Conservation (phyloP, 1,140 invertebrate species). For the Drosophila serrata region DNA sequence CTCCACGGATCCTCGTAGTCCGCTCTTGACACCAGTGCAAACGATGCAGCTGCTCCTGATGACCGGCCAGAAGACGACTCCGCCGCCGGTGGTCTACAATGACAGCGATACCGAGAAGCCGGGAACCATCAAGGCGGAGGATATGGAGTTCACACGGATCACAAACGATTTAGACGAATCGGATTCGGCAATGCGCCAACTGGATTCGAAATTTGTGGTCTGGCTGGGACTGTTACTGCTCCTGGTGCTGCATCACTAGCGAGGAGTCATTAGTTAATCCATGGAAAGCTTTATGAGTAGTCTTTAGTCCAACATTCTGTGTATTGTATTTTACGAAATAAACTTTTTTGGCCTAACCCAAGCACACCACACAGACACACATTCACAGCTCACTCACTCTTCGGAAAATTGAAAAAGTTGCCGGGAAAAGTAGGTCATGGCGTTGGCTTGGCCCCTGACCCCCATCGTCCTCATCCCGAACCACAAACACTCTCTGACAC, state of each 20-base stretch:
- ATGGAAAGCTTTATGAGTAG: constrained; percentile 73
- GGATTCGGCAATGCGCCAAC: constrained; percentile 22
- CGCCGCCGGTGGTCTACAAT: neutral
- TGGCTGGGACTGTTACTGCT: constrained; percentile 49
- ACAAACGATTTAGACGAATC: neutral
- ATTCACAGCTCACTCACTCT: constrained; percentile 18
- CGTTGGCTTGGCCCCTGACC: constrained; percentile 47
- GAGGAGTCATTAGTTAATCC: constrained; percentile 49
- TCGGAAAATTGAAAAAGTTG: constrained; percentile 77
- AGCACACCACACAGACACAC: constrained; percentile 31
- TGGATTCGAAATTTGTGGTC: constrained; percentile 31
- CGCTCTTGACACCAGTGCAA: constrained; percentile 42
- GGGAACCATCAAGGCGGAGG: constrained; percentile 39
- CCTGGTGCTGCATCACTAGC: constrained; percentile 19
- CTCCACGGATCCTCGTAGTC: neutral
- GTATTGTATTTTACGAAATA: constrained; percentile 75
- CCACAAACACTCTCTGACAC: constrained; percentile 9
- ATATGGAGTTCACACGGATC: constrained; percentile 46
- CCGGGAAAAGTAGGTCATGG: constrained; percentile 73
- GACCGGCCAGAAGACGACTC: constrained; percentile 35
- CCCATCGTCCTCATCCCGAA: constrained; percentile 3
- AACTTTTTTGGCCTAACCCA: constrained; percentile 59
- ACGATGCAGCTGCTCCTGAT: constrained; percentile 55
- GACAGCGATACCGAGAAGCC: constrained; percentile 6
- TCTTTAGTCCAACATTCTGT: constrained; percentile 61